Evolutionary conservation across 2,888 invertebrate genomes (phyloP), one percentile per base, ranked within the genome.

Genomic region (Marronus borbonicus): DNA sequence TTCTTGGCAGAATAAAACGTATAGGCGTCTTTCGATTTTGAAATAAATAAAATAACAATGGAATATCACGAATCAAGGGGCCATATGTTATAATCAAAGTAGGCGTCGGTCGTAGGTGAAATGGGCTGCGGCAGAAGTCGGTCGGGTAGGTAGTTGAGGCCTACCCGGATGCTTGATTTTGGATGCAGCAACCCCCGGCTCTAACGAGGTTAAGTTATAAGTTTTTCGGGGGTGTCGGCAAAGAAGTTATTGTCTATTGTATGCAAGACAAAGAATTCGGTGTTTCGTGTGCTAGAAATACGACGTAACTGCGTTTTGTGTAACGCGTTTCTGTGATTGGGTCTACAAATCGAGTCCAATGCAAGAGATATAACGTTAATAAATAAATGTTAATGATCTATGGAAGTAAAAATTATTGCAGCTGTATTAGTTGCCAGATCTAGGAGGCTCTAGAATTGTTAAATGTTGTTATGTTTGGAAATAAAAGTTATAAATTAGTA

Each of bases 71-170:
- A 85, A 85, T 85, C 84, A 85, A 84, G 84, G 17, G 82, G 82
- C 83, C 84, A 85, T 85, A 85, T 83, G 83, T 85, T 85, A 84
- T 84, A 85, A 85, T 85, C 84, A 85, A 82, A 81, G 68, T 80
- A 81, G 82, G 83, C 81, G 83, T 24, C 68, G 49, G 69, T 55
- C 69, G 31, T 20, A 31, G 36, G 31, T 17, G 55, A 36, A 55
- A 52, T 52, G 52, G 70, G 55, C 58, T 28, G 31, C 36, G 28
- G 36, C 70, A 58, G 70, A 70, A 70, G 55, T 55, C 31, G 70
- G 36, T 55, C 52, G 7, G 55, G 70, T 70, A 58, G 58, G 70
- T 52, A 52, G 69, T 50, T 8, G 55, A 20, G 20, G 55, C 20
- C 20, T 44, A 44, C 44, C 44, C 44, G 39, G 69, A 36, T 39